These are phyloP conservation scores for Marmota monax DNA, from an alignment of 2,113 vertebrate species.

Conservation along the genomic window DNA sequence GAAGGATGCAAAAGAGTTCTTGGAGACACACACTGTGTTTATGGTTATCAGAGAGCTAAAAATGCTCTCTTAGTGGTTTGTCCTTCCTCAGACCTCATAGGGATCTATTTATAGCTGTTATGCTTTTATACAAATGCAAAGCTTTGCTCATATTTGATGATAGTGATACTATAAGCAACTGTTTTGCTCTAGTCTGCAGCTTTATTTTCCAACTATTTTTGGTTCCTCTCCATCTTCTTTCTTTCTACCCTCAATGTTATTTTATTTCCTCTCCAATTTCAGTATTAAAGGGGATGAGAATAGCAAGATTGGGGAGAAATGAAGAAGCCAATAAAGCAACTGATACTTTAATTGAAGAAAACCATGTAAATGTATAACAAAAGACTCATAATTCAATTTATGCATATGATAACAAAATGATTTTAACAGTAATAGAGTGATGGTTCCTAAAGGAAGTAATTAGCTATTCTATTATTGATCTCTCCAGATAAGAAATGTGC, in stretches of 20 bases:
- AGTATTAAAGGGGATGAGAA: neutral
- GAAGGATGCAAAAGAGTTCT: neutral
- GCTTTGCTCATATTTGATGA: neutral
- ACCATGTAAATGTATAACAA: neutral
- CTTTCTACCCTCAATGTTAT: neutral
- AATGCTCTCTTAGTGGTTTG: neutral
- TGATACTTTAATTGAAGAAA: conserved; percentile 52
- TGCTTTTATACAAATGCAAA: neutral
- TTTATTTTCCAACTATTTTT: neutral
- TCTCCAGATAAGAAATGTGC: conserved; percentile 62
- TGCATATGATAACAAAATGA: conserved; percentile 59
- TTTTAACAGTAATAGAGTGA: conserved; percentile 55
- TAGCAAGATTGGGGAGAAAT: neutral
- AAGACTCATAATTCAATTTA: conserved; percentile 58
- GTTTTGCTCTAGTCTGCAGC: neutral
- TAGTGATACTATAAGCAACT: neutral
- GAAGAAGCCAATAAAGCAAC: conserved; percentile 8
- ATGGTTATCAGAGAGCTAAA: neutral
- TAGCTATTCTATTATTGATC: conserved; percentile 59
- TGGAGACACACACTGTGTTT: neutral
- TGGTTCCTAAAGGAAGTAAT: conserved; percentile 68
- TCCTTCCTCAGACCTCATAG: neutral
- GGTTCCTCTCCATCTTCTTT: neutral
- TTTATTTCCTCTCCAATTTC: neutral
- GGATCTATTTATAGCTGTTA: neutral